These are phyloP conservation scores for Macheiramphus alcinus DNA, from an alignment of 2,113 vertebrate species.

Conservation along the genomic window DNA sequence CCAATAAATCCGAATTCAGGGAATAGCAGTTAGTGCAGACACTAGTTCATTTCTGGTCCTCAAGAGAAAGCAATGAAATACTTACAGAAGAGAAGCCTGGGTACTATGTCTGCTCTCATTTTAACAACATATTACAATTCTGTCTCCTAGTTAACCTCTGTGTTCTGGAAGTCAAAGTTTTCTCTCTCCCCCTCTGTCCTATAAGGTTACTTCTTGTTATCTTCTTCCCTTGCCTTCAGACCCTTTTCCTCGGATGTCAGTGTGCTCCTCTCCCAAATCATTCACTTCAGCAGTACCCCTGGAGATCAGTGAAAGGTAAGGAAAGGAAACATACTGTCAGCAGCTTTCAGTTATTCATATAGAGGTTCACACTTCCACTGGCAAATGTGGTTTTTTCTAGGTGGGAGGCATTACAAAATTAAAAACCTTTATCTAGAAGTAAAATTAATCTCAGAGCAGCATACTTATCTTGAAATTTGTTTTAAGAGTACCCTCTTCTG, in stretches of 20 bases:
- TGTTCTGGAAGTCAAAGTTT: not conserved
- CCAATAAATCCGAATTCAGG: slow-evolving; percentile 7
- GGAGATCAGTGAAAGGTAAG: not conserved
- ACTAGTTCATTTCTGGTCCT: not conserved
- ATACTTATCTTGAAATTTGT: not conserved
- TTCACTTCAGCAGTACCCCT: not conserved
- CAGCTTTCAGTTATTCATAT: not conserved
- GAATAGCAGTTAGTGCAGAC: not conserved
- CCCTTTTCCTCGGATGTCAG: not conserved
- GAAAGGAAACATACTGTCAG: not conserved
- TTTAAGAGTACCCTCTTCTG: not conserved
- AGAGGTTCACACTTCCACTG: not conserved
- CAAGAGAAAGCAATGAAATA: not conserved
- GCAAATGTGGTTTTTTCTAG: not conserved
- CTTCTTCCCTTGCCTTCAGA: not conserved
- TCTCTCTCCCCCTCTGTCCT: not conserved
- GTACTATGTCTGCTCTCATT: not conserved
- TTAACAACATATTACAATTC: not conserved
- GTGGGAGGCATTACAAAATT: not conserved
- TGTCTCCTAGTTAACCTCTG: not conserved
- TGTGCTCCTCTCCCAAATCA: not conserved
- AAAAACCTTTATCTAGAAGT: not conserved
- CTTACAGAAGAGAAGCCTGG: not conserved
- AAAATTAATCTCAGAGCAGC: not conserved
- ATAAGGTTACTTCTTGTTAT: not conserved